These are phyloP conservation scores for Seira sanloemensis DNA, from an alignment of 2,888 invertebrate genomes.

Conservation along the genomic window DNA sequence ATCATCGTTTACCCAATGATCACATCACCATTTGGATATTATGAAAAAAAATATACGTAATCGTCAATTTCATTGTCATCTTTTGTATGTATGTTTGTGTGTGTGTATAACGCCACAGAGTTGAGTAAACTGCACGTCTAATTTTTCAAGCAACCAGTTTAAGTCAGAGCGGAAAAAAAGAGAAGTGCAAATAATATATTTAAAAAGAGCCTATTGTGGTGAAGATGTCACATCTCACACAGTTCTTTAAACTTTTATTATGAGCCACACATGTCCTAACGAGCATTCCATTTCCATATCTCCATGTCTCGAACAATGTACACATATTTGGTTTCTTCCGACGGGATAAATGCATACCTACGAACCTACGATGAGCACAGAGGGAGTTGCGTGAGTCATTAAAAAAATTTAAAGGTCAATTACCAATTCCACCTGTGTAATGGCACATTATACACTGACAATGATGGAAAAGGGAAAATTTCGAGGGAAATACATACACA, in stretches of 20 bases:
- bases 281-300: too few relatives aligned
- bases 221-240: too few relatives aligned
- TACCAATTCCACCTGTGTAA: background rate
- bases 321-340: too few relatives aligned
- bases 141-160: background rate
- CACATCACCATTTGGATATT: background rate
- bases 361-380: too few relatives aligned
- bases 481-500: background rate
- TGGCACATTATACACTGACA: background rate
- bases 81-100: background rate
- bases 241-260: background rate
- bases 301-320: too few relatives aligned
- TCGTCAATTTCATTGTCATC: background rate
- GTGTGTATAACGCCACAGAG: background rate
- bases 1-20: background rate
- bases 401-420: background rate
- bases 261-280: background rate
- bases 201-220: too few relatives aligned
- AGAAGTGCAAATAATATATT: too few relatives aligned
- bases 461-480: background rate
- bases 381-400: constrained; percentile 11
- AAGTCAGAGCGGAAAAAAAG: too few relatives aligned
- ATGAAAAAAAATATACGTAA: background rate
- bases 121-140: background rate
- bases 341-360: background rate